Conservation (phyloP, 1,140 invertebrate genomes). For the Papilio polyxenes region DNA sequence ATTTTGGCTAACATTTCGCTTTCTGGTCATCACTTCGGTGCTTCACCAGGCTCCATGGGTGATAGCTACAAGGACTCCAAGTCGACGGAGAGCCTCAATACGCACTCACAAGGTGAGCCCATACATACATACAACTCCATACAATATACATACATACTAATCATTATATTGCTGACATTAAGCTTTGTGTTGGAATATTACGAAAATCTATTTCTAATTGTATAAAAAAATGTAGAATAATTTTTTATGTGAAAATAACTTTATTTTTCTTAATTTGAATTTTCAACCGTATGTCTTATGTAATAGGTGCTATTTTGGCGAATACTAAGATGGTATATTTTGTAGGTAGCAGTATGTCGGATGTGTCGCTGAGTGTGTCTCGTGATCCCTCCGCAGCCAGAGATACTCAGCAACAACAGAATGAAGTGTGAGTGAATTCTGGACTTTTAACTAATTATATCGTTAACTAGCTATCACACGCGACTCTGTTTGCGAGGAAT, state of each 20-base stretch:
- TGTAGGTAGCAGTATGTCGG: slow-evolving; percentile 85
- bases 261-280: background rate
- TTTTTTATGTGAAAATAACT: background rate
- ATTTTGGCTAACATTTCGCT: slow-evolving; percentile 11
- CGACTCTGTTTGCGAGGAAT: too few relatives aligned
- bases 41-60: slow-evolving; percentile 67
- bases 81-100: slow-evolving; percentile 71
- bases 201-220: too few relatives aligned
- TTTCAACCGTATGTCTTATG: background rate
- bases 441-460: too few relatives aligned
- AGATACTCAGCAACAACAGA: slow-evolving; percentile 39
- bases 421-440: slow-evolving; percentile 46
- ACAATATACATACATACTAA: background rate
- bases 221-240: too few relatives aligned
- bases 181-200: background rate
- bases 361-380: slow-evolving; percentile 83
- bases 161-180: background rate
- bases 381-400: slow-evolving; percentile 66
- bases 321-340: background rate
- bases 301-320: background rate
- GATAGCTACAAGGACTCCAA: slow-evolving; percentile 71
- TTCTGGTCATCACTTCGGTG: background rate
- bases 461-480: too few relatives aligned
- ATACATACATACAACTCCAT: background rate
- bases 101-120: slow-evolving; percentile 68